phyloP scores from a whole-genome alignment of 2,888 invertebrate genomes.

The Gandaritis pyraliata region DNA sequence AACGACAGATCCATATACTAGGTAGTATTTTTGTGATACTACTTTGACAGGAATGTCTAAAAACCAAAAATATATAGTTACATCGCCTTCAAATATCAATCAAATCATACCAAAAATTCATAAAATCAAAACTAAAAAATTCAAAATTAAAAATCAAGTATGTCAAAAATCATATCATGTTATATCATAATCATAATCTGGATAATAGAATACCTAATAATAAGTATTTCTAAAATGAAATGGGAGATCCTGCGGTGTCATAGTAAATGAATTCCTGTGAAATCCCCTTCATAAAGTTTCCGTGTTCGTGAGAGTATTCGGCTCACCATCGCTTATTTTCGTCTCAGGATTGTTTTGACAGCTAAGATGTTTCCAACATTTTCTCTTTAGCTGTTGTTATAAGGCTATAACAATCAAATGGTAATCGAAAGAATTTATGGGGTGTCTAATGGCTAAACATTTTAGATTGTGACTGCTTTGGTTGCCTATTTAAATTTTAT shows the following conservation, averaged over 20 bases:
- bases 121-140: no score
- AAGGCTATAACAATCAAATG: constrained; percentile 33
- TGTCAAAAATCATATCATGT: no score
- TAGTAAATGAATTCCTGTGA: constrained; percentile 35
- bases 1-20: no score
- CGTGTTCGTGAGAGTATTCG: constrained; percentile 65
- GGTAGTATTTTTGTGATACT: no score
- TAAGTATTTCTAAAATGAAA: no score
- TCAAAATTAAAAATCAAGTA: no score
- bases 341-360: constrained; percentile 57
- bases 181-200: no score
- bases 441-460: constrained; percentile 4
- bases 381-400: constrained; percentile 42
- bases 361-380: constrained; percentile 44
- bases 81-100: no score
- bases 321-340: constrained; percentile 49
- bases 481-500: constrained; percentile 4
- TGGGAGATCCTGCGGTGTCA: constrained; percentile 36
- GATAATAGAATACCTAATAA: no score
- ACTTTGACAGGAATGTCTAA: no score
- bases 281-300: constrained; percentile 42
- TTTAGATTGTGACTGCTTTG: constrained; percentile 2
- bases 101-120: no score
- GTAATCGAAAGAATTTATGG: constrained; percentile 28
- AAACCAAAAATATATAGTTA: no score